Percentiles rank a stretch among this genome's conserved stretches.
Conservation (phyloP, 2,888 invertebrate species). For the Strigamia transsilvanica region DNA sequence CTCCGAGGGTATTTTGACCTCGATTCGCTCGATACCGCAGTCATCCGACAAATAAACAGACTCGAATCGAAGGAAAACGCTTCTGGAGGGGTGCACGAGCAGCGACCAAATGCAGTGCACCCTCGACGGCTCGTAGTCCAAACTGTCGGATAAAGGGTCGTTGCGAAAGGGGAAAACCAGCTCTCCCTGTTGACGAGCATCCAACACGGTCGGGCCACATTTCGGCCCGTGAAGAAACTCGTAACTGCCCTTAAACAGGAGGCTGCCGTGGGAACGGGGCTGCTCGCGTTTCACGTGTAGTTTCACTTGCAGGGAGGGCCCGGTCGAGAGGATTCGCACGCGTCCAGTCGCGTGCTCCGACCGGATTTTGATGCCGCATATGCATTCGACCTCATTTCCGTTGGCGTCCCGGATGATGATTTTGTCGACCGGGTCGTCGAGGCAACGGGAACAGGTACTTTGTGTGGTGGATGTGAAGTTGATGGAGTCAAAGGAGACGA, state of each 20-base stretch:
- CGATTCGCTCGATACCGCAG: slow-evolving; percentile 55
- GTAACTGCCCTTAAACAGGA: slow-evolving; percentile 85
- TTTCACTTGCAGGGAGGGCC: slow-evolving; percentile 79
- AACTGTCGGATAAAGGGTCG: not conserved
- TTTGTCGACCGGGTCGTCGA: slow-evolving; percentile 54
- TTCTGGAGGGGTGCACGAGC: slow-evolving; percentile 73
- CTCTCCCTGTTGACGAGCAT: slow-evolving; percentile 56
- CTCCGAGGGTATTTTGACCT: slow-evolving; percentile 51
- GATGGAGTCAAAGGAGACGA: slow-evolving; percentile 58
- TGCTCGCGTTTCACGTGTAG: slow-evolving; percentile 85
- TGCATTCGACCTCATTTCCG: slow-evolving; percentile 42
- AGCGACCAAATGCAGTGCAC: slow-evolving; percentile 82
- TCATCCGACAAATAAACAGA: slow-evolving; percentile 53
- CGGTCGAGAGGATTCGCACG: slow-evolving; percentile 74
- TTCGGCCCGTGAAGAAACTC: slow-evolving; percentile 82
- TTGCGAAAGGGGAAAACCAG: slow-evolving; percentile 54
- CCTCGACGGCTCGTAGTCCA: slow-evolving; percentile 58
- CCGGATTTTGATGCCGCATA: slow-evolving; percentile 53
- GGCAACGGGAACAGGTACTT: slow-evolving; percentile 52
- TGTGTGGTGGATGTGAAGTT: slow-evolving; percentile 55
- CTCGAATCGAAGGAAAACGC: slow-evolving; percentile 86
- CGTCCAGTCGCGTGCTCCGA: slow-evolving; percentile 69
- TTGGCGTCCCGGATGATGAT: slow-evolving; percentile 50
- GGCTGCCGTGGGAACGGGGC: slow-evolving; percentile 71
- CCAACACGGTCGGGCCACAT: slow-evolving; percentile 59